Evolutionary conservation across 1,140 invertebrate species (phyloP).

Genomic region (Rhynchophorus ferrugineus): DNA sequence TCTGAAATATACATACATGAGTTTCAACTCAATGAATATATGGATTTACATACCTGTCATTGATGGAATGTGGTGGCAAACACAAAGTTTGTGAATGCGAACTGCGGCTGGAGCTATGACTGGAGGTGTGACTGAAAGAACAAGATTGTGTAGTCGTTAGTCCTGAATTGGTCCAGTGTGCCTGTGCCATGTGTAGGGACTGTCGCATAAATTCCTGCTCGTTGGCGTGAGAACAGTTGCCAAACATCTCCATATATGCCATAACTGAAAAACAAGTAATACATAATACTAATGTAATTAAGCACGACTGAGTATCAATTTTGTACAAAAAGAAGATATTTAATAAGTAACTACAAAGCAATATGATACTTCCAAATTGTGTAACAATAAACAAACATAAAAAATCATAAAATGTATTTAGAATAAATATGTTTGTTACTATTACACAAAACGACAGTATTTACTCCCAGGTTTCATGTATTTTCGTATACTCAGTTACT

Average conservation of each 20-base stretch:
- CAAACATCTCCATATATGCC: constrained; percentile 94
- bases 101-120: constrained; percentile 35
- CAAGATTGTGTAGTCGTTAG: constrained; percentile 52
- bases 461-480: too few species aligned
- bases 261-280: constrained; percentile 63
- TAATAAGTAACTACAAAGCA: too few species aligned
- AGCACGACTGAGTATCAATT: constrained; percentile 27
- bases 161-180: constrained; percentile 51
- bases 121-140: constrained; percentile 45
- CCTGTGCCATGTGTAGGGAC: constrained; percentile 66
- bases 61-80: constrained; percentile 37
- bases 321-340: constrained; percentile 9
- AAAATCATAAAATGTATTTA: too few species aligned
- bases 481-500: too few species aligned
- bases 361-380: too few species aligned
- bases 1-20: constrained; percentile 15
- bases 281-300: constrained; percentile 16
- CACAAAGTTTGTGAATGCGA: constrained; percentile 39
- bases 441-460: too few species aligned
- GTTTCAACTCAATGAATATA: not conserved
- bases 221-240: constrained; percentile 72
- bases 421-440: too few species aligned
- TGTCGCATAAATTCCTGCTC: constrained; percentile 70
- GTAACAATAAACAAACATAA: too few species aligned
- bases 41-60: constrained; percentile 30